Base-by-base conservation (phyloP, 2,888 invertebrate genomes). In the Eledona agricola region DNA sequence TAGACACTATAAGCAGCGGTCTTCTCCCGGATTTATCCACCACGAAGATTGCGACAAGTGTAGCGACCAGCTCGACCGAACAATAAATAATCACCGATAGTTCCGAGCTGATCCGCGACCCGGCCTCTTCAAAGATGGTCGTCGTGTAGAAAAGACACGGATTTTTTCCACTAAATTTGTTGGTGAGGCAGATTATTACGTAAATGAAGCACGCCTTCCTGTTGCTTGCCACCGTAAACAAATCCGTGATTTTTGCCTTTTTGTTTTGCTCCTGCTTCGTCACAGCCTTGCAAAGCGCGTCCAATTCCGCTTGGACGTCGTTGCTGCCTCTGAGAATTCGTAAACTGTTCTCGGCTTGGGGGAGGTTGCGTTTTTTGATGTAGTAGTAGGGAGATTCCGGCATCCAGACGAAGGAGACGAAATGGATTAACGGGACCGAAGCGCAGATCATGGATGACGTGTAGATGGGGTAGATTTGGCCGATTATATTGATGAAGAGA, bases 21-120 rank as follows among this genome's bases (percentile, higher is more conserved):
- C 84, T 81, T 53, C 88, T 79, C 12, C 88, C 88, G 12, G 83
- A 80, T 26, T 80, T 79, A 68, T 88, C 88, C 6, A 84, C 81
- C 1, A 85, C 75, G 29, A 82, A 72, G 4, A 82, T 79, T 0
- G 82, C 81, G 2, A 83, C 74, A 23, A 79, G 72, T 49, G 83
- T 82, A 1, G 83, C 82, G 1, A 83, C 71, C 1, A 83, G 77
- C 72, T 83, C 83, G 13, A 83, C 80, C 43, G 79, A 78, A 45
- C 83, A 83, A 35, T 82, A 76, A 55, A 84, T 78, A 6, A 84
- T 82, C 1, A 83, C 82, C 16, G 83, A 82, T 50, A 81, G 71
- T 57, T 81, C 79, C 1, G 83, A 76, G 51, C 76, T 70, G 13
- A 84, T 74, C 17, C 74, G 72, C 29, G 75, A 77, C 2, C 73